Conservation (phyloP, 2,797 vertebrate genomes). For the Gymnodraco acuticeps region DNA sequence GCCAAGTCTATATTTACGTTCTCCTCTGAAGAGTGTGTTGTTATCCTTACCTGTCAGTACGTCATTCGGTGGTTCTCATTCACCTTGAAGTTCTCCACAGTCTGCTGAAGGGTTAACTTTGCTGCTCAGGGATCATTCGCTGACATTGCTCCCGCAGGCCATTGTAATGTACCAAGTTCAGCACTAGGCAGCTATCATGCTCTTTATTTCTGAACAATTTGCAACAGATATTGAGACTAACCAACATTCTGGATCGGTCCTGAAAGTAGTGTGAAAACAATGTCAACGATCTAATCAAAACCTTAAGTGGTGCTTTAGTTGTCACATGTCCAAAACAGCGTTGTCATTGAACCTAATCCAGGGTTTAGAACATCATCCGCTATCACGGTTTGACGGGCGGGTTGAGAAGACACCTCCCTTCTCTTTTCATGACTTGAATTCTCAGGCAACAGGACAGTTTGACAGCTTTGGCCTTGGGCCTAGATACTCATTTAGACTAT, state of each 20-base stretch:
- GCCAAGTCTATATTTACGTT: neutral
- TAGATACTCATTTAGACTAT: conserved; percentile 70
- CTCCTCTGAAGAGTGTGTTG: neutral
- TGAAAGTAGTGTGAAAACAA: conserved; percentile 18
- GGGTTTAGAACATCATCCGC: conserved; percentile 40
- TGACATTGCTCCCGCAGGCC: neutral
- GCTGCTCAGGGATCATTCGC: neutral
- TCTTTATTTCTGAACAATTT: neutral
- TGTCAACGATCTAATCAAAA: conserved; percentile 6
- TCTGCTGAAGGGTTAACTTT: no score
- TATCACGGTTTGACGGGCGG: conserved; percentile 27
- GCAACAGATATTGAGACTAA: conserved; percentile 10
- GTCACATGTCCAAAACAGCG: conserved; percentile 34
- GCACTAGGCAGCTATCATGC: neutral
- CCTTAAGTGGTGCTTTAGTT: conserved; percentile 22
- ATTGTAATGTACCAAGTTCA: neutral
- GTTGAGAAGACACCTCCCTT: conserved; percentile 41
- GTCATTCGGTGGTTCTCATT: neutral
- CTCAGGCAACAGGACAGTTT: conserved; percentile 60
- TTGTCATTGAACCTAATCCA: conserved; percentile 70
- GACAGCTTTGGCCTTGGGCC: conserved; percentile 74
- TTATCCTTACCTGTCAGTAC: neutral
- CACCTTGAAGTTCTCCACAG: neutral
- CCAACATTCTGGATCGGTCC: neutral
- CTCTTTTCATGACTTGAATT: conserved; percentile 49